Evolutionary conservation across 1,140 invertebrate species (phyloP).

Genomic region (Bombyx mori): ASM3026992v2 NC_085108.1:6909501-6910000

Average conservation of each 20-base stretch:
- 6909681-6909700: slow-evolving; percentile 35
- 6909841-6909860: slow-evolving; percentile 35
- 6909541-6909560: background rate
- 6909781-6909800: slow-evolving; percentile 36
- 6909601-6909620: slow-evolving; percentile 3
- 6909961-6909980: slow-evolving; percentile 35
- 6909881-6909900: slow-evolving; percentile 43
- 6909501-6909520: background rate
- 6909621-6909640: slow-evolving; percentile 14
- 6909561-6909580: background rate
- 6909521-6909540: background rate
- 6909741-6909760: slow-evolving; percentile 49
- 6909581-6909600: background rate
- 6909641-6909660: slow-evolving; percentile 44
- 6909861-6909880: slow-evolving; percentile 33
- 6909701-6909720: slow-evolving; percentile 13
- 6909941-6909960: slow-evolving; percentile 53
- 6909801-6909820: slow-evolving; percentile 45
- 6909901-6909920: slow-evolving; percentile 39
- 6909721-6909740: slow-evolving; percentile 18
- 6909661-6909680: slow-evolving; percentile 40
- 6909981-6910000: slow-evolving; percentile 10
- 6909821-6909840: slow-evolving; percentile 41
- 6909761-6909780: slow-evolving; percentile 53
- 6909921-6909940: slow-evolving; percentile 47